These are phyloP conservation scores for Matsumurasca onukii DNA, from an alignment of 1,140 invertebrate species.

Conservation along the genomic window DNA sequence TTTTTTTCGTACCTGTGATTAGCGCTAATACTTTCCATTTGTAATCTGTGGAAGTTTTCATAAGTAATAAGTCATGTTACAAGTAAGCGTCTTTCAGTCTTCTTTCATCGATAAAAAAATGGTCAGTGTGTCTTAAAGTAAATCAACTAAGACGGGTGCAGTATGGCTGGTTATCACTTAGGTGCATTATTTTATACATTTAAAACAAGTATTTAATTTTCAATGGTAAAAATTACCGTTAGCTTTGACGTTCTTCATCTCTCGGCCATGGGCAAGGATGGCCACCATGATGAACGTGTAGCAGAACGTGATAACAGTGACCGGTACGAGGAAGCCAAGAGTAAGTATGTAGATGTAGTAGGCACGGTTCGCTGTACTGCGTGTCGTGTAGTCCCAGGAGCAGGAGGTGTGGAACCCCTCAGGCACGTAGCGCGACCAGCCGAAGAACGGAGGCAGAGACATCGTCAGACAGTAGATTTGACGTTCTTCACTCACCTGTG, in stretches of 20 bases:
- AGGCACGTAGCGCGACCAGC: constrained; percentile 54
- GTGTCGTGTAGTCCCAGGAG: constrained; percentile 57
- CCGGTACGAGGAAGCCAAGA: constrained; percentile 54
- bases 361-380: constrained; percentile 47
- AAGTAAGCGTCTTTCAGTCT: too few species aligned
- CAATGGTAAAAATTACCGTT: too few species aligned
- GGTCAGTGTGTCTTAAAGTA: too few species aligned
- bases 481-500: constrained; percentile 54
- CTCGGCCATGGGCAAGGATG: constrained; percentile 48
- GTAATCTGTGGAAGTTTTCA: too few species aligned
- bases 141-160: too few species aligned
- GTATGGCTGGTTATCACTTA: too few species aligned
- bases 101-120: too few species aligned
- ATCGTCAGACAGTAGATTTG: constrained; percentile 52
- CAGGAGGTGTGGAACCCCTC: constrained; percentile 57
- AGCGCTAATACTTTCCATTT: too few species aligned
- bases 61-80: too few species aligned
- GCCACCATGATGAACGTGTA: constrained; percentile 51
- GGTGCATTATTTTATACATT: too few species aligned
- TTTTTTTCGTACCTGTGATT: too few species aligned
- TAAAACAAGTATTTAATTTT: too few species aligned
- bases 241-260: constrained; percentile 47
- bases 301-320: constrained; percentile 51
- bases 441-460: constrained; percentile 54
- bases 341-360: constrained; percentile 55